These are phyloP conservation scores for Seladonia tumulorum DNA, from an alignment of 2,888 invertebrate species.

Conservation along the genomic window DNA sequence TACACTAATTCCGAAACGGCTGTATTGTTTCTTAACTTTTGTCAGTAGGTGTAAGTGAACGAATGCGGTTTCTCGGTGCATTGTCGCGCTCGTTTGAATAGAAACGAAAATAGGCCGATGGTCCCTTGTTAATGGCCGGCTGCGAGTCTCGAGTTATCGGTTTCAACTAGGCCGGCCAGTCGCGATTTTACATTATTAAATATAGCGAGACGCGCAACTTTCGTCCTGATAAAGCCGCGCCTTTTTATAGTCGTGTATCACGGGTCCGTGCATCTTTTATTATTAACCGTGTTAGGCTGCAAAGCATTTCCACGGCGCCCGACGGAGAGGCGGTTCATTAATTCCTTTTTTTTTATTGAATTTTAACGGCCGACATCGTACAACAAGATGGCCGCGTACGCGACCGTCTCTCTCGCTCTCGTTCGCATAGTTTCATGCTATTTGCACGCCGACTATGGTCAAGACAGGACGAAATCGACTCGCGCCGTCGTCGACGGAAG, in stretches of 20 bases:
- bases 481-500: background rate
- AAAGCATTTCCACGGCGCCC: slow-evolving; percentile 52
- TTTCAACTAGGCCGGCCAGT: slow-evolving; percentile 16
- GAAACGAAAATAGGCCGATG: background rate
- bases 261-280: slow-evolving; percentile 60
- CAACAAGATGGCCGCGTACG: background rate
- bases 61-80: background rate
- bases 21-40: no score
- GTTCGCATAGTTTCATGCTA: background rate
- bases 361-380: slow-evolving; percentile 48
- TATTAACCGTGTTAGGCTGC: slow-evolving; percentile 62
- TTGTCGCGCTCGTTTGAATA: background rate
- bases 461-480: slow-evolving; percentile 29
- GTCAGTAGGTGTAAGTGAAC: no score
- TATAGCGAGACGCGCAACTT: slow-evolving; percentile 30
- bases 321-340: slow-evolving; percentile 44
- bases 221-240: slow-evolving; percentile 49
- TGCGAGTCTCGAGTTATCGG: background rate
- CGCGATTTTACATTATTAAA: slow-evolving; percentile 47
- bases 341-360: slow-evolving; percentile 39
- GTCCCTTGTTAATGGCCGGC: background rate
- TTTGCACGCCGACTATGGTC: background rate
- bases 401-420: background rate
- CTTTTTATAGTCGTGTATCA: slow-evolving; percentile 50
- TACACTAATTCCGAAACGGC: no score